Base-by-base conservation (phyloP, 2,113 vertebrate genomes). In the Apteryx mantelli region DNA sequence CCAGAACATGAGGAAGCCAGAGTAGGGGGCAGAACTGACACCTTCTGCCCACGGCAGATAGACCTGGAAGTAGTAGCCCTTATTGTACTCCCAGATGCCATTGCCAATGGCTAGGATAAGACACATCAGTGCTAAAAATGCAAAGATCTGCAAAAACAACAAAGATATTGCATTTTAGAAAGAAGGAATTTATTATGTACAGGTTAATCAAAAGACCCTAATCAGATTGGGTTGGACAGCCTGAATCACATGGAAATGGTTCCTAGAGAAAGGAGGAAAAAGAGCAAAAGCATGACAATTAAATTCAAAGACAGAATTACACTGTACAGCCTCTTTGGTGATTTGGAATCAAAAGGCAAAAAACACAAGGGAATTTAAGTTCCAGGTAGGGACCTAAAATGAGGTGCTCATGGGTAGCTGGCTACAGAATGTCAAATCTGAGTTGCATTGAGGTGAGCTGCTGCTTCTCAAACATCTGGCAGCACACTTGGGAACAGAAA, bases 1-100 rank as follows among this genome's bases (percentile, higher is more conserved):
- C 99, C 99, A 99, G 98, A 99, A 99, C 92, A 98, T 91, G 75
- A 99, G 98, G 97, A 99, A 98, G 21, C 97, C 98, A 0, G 99
- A 99, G 78, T 98, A 98, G 56, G 89, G 11, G 7, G 98, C 95
- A 9, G 98, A 97, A 68, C n/a, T 82, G 6, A 98, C 74, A 4
- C 97, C 98, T 13, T 93, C 55, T 15, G 98, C 94, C 81, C 98
- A 98, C 19, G 99, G 99, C 75, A 99, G 97, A 96, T 99, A 99
- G 42, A 93, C 95, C 14, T 98, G 98, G 97, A 99, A 99, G 75
- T 97, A 87, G 26, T 98, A 98, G 82, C 99, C 99, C 56, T 97
- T 98, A 16, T 87, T 95, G 32, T 85, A 55, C 77, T 99, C 98
- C 99, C 99, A 99, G 94, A 99, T 97, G 9, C 97, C 97, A 89